Evolutionary conservation across 1,140 invertebrate genomes (phyloP), one percentile per base, ranked within the genome.

Genomic region (Ceratina calcarata): DNA sequence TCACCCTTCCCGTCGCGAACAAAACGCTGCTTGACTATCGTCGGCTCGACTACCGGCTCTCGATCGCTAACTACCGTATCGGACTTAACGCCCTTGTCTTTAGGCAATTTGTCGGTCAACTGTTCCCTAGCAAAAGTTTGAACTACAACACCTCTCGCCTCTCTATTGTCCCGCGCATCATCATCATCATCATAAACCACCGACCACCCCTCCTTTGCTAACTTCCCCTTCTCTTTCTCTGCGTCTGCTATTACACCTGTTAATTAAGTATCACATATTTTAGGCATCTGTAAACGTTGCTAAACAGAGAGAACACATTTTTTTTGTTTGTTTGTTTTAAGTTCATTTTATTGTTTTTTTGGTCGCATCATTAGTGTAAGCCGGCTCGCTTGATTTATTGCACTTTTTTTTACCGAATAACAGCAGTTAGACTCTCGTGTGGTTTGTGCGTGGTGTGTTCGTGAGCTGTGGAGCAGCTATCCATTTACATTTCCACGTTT

Each of bases 191-290:
- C 27, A 32, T 74, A 89, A 92, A 93, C 91, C 91, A 92, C 92
- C 91, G 91, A 93, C 91, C 91, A 93, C 92, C 92, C 92, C 91
- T 93, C 91, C 91, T 88, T 92, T 89, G 89, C 89, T 92, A 93
- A 93, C 88, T 91, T 91, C 90, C 89, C 90, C 91, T 92, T 93
- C 91, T 93, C 91, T 93, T 92, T 93, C 91, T 93, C 92, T 86
- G 92, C 92, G 84, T 93, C 92, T 91, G 92, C 92, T 90, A 93
- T 92, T 91, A 93, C 82, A 93, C 92, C 92, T 93, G 92, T 93
- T 93, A 93, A 93, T 93, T 92, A 93, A 93, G 87, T 93, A 92
- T 91, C 89, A 88, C 81, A 91, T 75, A 93, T 90, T 93, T 93
- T 93, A 93, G 91, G 86, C 88, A 91, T 92, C 89, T 89, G 91